phyloP scores from a whole-genome alignment of 2,888 invertebrate genomes.

The Poecilus cupreus region DNA sequence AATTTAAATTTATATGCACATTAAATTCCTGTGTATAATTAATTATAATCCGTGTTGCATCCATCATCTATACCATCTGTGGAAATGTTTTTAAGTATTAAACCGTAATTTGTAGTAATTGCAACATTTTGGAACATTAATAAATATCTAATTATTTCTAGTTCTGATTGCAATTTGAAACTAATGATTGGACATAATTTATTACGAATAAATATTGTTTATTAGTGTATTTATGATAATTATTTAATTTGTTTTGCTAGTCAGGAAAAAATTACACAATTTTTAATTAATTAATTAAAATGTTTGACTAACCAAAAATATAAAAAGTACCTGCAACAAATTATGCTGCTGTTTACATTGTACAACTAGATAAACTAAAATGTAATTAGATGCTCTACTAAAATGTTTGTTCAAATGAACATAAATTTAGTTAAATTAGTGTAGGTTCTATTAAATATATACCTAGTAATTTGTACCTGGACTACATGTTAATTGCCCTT shows the following conservation, averaged over 20 bases:
- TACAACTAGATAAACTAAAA: neutral
- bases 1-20: neutral
- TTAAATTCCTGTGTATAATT: conserved; percentile 17
- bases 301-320: too few relatives aligned
- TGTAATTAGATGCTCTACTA: neutral
- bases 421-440: neutral
- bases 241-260: too few relatives aligned
- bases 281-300: too few relatives aligned
- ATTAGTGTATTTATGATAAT: too few relatives aligned
- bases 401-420: neutral
- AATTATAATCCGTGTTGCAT: conserved; percentile 2
- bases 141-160: neutral
- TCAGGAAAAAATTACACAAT: too few relatives aligned
- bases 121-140: neutral
- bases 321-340: too few relatives aligned
- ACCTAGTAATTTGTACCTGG: too few relatives aligned
- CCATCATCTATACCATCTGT: neutral
- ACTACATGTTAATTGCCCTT: too few relatives aligned
- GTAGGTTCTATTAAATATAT: too few relatives aligned
- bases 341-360: too few relatives aligned
- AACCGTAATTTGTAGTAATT: neutral
- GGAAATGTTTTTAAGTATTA: neutral
- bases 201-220: too few relatives aligned
- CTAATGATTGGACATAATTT: too few relatives aligned
- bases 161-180: neutral